Evolutionary conservation across 2,888 invertebrate species (phyloP).

Genomic region (Ceriagrion tenellum): DNA sequence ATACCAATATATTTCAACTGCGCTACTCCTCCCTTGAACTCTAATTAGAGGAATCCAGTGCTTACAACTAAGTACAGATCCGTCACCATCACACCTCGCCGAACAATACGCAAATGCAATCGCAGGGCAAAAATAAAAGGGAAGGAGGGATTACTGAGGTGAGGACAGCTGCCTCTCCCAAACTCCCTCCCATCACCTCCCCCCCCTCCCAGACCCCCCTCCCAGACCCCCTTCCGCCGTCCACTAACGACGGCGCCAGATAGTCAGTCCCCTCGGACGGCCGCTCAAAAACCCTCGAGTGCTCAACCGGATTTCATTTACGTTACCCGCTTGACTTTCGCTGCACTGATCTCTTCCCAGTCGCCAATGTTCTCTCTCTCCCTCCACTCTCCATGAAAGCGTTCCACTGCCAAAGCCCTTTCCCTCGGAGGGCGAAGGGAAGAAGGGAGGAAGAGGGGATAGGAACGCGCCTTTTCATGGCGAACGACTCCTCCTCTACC

Average conservation of each 20-base stretch:
- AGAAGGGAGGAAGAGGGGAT: too few species aligned
- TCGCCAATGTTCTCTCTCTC: neutral
- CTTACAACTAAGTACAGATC: too few species aligned
- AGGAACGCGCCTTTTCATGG: too few species aligned
- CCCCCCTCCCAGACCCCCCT: too few species aligned
- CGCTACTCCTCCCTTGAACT: too few species aligned
- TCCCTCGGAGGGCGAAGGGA: too few species aligned
- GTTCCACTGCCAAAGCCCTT: neutral
- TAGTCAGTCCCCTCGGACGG: neutral
- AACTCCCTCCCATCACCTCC: neutral
- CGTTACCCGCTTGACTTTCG: neutral
- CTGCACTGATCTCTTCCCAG: constrained; percentile 25
- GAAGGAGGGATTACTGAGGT: neutral
- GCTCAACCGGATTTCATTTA: neutral
- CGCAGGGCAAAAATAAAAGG: too few species aligned
- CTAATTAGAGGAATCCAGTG: too few species aligned
- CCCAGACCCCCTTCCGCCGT: too few species aligned
- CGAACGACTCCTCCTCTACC: neutral
- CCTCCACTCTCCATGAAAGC: neutral
- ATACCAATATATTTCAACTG: too few species aligned
- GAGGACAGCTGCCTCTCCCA: neutral
- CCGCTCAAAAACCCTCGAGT: neutral
- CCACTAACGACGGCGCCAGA: neutral
- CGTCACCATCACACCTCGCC: too few species aligned
- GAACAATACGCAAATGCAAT: too few species aligned